Evolutionary conservation across 2,113 vertebrate genomes (phyloP), one percentile per base, ranked within the genome.

Genomic region (Laticauda colubrina): DNA sequence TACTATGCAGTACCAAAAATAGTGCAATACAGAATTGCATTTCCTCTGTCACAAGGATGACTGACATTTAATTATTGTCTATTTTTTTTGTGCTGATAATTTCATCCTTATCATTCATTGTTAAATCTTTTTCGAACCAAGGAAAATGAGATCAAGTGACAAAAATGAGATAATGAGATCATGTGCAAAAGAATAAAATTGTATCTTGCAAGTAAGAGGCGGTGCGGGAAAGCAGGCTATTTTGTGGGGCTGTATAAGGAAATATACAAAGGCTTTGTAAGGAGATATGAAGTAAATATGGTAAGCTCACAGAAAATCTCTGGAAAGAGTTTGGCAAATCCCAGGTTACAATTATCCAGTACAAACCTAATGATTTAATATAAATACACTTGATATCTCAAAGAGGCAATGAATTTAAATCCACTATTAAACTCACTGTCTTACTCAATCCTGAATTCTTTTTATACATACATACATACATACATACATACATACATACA

Each of bases 21-120:
- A 97, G 96, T 97, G 95, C 97, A 97, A 97, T 97, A 96, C 94
- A 95, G 96, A 97, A 97, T 96, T 96, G 96, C 95, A 97, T 97
- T 97, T 96, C 96, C 95, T 98, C 97, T 97, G 96, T 98, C 97
- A 97, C 6, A 51, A 95, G 88, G 94, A 96, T 98, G 98, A 98
- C 96, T 98, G 97, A 97, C 97, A 98, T 97, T 98, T 98, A 98
- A 98, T 98, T 98, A 98, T 97, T 97, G 96, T 98, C 96, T 97
- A 95, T 98, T 98, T 90, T 61, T 64, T 98, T 97, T 97, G 96
- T 97, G 95, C 95, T 97, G 97, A 98, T 97, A 98, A 98, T 97
- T 97, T 97, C 95, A 96, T 97, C 98, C 97, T 98, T 98, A 97
- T 97, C 96, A 96, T 96, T 97, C 93, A 91, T 96, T 97, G 96